Conservation (phyloP, 2,797 vertebrate species). For the Sardinella longiceps region DNA sequence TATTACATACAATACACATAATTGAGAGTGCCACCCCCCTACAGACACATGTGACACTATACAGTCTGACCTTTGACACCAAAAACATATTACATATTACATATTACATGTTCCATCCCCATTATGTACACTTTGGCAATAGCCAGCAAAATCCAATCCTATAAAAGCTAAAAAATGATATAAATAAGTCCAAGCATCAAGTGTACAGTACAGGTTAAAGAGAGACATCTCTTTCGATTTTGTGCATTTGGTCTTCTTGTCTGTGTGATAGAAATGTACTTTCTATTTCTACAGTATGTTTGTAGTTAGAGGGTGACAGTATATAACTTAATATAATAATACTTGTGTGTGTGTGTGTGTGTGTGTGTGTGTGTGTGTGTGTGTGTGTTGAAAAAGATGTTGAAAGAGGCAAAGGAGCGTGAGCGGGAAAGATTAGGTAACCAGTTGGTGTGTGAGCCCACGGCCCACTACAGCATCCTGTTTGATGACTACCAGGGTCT, state of each 20-base stretch:
- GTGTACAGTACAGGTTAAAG: too few relatives aligned
- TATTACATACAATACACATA: too few relatives aligned
- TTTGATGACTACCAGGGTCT: slow-evolving; percentile 98
- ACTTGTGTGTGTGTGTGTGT: slow-evolving; percentile 9
- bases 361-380: slow-evolving; percentile 49
- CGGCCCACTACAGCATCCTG: slow-evolving; percentile 91
- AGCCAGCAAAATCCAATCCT: too few relatives aligned
- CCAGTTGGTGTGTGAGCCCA: slow-evolving; percentile 84
- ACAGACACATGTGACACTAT: too few relatives aligned
- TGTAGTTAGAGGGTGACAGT: not conserved
- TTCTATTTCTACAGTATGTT: not conserved
- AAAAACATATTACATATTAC: too few relatives aligned
- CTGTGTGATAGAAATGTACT: not conserved
- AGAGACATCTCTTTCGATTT: not conserved
- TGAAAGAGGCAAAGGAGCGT: slow-evolving; percentile 96
- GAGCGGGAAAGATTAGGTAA: slow-evolving; percentile 86
- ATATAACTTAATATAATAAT: not conserved
- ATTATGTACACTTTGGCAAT: too few relatives aligned
- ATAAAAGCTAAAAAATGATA: too few relatives aligned
- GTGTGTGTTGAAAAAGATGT: slow-evolving; percentile 76
- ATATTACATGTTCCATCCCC: too few relatives aligned
- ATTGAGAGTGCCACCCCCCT: too few relatives aligned
- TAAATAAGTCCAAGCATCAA: too few relatives aligned
- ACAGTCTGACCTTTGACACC: too few relatives aligned
- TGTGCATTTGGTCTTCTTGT: not conserved